Conservation (phyloP, 2,888 invertebrate genomes). For the Lepidochrysops patricia region DNA sequence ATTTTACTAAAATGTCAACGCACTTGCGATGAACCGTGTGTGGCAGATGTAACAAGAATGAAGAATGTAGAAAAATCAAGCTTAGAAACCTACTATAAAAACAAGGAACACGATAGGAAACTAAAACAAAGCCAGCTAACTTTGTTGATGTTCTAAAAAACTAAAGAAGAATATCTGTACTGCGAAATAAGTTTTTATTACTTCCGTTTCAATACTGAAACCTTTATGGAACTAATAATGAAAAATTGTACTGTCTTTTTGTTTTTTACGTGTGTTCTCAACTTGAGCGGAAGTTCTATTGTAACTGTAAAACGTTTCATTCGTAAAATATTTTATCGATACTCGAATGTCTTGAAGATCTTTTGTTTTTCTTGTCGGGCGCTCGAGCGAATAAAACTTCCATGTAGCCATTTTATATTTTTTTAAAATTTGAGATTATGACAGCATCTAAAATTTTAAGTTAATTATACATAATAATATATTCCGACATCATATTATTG, state of each 20-base stretch:
- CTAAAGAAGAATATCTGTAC: slow-evolving; percentile 11
- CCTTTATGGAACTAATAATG: slow-evolving; percentile 5
- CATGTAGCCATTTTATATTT: too few species aligned
- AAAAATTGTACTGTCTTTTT: not conserved
- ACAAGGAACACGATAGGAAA: not conserved
- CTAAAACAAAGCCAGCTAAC: slow-evolving; percentile 11
- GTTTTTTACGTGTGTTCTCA: not conserved
- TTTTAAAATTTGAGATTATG: too few species aligned
- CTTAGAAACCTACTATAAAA: not conserved
- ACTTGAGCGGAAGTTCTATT: not conserved
- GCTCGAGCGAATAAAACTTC: not conserved
- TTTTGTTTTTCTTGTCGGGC: not conserved
- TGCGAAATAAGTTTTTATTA: slow-evolving; percentile 12
- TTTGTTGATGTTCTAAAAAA: slow-evolving; percentile 8
- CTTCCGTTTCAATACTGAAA: slow-evolving; percentile 9
- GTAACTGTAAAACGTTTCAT: not conserved
- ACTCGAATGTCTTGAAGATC: not conserved
- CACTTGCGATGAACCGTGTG: not conserved
- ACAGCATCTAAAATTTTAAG: too few species aligned
- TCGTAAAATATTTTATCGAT: not conserved
- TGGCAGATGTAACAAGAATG: not conserved
- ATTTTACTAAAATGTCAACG: not conserved
- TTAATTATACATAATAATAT: too few species aligned
- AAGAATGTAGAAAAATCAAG: not conserved
- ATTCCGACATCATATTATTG: too few species aligned